Percentiles rank a stretch among this genome's conserved stretches.
Evolutionary conservation across 2,797 vertebrate genomes (phyloP).

Genomic region (Catamblyrhynchus diadema): DNA sequence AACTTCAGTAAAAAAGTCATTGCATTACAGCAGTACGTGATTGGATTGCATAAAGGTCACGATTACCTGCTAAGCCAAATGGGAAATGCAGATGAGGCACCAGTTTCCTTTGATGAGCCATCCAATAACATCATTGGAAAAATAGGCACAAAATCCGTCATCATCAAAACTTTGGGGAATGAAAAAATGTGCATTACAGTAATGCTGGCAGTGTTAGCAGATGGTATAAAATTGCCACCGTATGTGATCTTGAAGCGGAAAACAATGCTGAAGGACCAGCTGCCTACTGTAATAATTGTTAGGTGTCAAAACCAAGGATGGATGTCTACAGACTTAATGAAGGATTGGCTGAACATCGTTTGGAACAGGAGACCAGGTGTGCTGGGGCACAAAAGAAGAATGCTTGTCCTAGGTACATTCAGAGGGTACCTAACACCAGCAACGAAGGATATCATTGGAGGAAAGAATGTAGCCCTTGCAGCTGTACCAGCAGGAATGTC

Average conservation of each 20-base stretch:
- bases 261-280: conserved; percentile 67
- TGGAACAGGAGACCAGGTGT: conserved; percentile 41
- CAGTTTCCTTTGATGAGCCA: conserved; percentile 34
- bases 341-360: conserved; percentile 23
- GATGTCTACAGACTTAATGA: conserved; percentile 58
- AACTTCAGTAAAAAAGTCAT: background rate
- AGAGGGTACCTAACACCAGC: background rate
- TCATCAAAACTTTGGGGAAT: conserved; percentile 59
- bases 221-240: conserved; percentile 68
- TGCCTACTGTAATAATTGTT: conserved; percentile 66
- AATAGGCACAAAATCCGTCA: conserved; percentile 51
- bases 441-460: background rate
- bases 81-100: conserved; percentile 25
- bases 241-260: conserved; percentile 69
- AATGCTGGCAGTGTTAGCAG: conserved; percentile 57
- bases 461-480: background rate
- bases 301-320: conserved; percentile 65
- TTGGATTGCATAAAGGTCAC: background rate
- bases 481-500: background rate
- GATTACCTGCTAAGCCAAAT: background rate
- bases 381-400: background rate
- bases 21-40: background rate
- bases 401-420: background rate
- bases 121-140: conserved; percentile 24
- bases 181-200: conserved; percentile 57